Conservation (phyloP, 2,113 vertebrate genomes). For the Cyanistes caeruleus region DNA sequence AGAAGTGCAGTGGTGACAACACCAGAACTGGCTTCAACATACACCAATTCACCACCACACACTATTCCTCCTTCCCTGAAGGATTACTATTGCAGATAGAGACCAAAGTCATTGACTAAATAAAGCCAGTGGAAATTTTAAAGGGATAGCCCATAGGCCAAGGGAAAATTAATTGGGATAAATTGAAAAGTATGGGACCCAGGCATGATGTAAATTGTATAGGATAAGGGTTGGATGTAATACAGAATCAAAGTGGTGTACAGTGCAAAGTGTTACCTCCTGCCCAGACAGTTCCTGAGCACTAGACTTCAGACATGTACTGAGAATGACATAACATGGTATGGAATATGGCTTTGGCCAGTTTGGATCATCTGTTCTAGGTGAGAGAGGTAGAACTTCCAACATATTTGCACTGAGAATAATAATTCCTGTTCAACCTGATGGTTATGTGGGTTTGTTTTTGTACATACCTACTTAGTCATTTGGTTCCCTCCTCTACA, state of each 20-base stretch:
- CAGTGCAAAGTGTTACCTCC: background rate
- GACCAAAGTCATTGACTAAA: background rate
- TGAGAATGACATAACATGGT: background rate
- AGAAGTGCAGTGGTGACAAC: too few relatives aligned
- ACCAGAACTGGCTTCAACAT: background rate
- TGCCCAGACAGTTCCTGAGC: background rate
- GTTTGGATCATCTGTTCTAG: background rate
- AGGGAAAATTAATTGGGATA: background rate
- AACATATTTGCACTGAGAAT: background rate
- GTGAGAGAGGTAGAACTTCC: background rate
- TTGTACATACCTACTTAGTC: background rate
- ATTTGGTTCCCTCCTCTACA: background rate
- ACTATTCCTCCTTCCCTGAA: background rate
- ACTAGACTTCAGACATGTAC: background rate
- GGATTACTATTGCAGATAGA: background rate
- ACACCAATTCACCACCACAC: background rate
- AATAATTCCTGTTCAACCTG: background rate
- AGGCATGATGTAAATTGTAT: background rate
- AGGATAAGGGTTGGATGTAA: background rate
- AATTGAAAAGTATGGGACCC: background rate
- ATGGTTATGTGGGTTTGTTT: background rate
- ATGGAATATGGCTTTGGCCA: rapidly evolving
- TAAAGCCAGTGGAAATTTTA: background rate
- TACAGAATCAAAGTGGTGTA: background rate
- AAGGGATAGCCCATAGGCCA: too few relatives aligned